Conservation (phyloP, 1,140 invertebrate genomes). For the Drosophila parvula region DNA sequence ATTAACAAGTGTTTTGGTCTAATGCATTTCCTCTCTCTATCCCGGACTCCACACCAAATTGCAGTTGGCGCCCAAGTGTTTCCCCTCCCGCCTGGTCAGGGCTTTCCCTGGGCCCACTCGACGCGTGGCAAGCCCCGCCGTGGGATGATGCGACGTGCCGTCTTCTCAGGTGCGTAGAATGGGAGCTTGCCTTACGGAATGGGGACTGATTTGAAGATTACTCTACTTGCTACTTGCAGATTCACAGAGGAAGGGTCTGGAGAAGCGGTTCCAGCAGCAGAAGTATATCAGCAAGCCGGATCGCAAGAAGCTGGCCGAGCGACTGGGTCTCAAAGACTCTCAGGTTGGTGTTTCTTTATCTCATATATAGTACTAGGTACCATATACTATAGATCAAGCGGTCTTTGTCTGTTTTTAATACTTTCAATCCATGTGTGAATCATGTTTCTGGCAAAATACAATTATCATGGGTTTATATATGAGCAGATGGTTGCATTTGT, state of each 20-base stretch:
- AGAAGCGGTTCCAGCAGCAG: conserved; percentile 97
- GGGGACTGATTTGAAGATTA: conserved; percentile 11
- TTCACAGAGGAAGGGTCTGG: conserved; percentile 96
- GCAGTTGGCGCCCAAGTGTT: conserved; percentile 86
- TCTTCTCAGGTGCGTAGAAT: conserved; percentile 86
- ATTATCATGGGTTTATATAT: not conserved
- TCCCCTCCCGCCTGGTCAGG: conserved; percentile 86
- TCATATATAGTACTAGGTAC: not conserved
- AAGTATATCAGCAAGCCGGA: conserved; percentile 99
- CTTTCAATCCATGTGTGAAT: not conserved
- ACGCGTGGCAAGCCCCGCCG: conserved; percentile 92
- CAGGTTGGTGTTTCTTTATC: conserved; percentile 87
- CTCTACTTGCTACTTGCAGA: conserved; percentile 89
- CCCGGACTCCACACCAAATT: conserved; percentile 31
- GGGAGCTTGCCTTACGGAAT: not conserved
- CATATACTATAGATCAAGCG: not conserved
- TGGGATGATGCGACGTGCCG: conserved; percentile 97
- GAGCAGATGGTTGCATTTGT: not conserved
- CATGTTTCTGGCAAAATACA: not conserved
- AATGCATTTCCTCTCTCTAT: conserved; percentile 55
- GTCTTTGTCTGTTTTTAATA: not conserved
- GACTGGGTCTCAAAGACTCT: conserved; percentile 97
- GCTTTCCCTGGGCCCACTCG: conserved; percentile 92
- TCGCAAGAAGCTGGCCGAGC: conserved; percentile 97
- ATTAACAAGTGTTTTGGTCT: conserved; percentile 75